Conservation (phyloP, 2,888 invertebrate species). For the Sinelater perroti region DNA sequence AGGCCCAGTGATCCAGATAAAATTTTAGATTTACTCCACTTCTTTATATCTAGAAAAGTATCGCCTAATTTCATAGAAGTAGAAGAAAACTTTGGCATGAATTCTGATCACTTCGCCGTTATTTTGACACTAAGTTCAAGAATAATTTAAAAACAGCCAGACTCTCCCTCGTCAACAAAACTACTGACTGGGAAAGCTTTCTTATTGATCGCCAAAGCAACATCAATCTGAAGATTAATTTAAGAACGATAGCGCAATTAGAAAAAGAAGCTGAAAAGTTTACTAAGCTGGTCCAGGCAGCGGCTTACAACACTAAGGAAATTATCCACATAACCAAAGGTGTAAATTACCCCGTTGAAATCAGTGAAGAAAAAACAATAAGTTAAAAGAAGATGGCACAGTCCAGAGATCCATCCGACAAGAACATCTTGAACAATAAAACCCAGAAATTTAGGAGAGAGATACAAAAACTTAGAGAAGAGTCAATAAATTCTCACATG, state of each 20-base stretch:
- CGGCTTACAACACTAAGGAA: constrained; percentile 12
- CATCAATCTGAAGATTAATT: constrained; percentile 15
- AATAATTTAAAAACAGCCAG: no score
- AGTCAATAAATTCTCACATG: no score
- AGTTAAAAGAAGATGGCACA: constrained; percentile 12
- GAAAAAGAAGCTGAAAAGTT: constrained; percentile 21
- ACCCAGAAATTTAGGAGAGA: constrained; percentile 11
- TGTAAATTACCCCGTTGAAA: constrained; percentile 11
- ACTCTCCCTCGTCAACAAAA: constrained; percentile 11
- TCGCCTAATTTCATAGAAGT: constrained; percentile 12
- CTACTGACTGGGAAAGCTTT: constrained; percentile 23
- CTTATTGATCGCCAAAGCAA: constrained; percentile 9
- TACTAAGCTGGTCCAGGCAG: constrained; percentile 9
- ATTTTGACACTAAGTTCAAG: no score
- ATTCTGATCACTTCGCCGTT: constrained; percentile 17
- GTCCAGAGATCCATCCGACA: neutral
- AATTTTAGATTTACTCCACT: constrained; percentile 18
- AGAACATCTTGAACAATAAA: constrained; percentile 7
- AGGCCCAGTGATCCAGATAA: constrained; percentile 40
- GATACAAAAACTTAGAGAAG: constrained; percentile 16
- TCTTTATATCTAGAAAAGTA: constrained; percentile 17
- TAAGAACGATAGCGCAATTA: constrained; percentile 17
- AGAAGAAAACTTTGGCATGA: constrained; percentile 17
- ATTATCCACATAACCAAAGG: constrained; percentile 10
- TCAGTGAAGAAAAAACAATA: constrained; percentile 4